A percentile compares a stretch with the other conserved stretches of the same genome.
Evolutionary conservation across 2,888 invertebrate species (phyloP).

Genomic region (Chrysina gloriosa): DNA sequence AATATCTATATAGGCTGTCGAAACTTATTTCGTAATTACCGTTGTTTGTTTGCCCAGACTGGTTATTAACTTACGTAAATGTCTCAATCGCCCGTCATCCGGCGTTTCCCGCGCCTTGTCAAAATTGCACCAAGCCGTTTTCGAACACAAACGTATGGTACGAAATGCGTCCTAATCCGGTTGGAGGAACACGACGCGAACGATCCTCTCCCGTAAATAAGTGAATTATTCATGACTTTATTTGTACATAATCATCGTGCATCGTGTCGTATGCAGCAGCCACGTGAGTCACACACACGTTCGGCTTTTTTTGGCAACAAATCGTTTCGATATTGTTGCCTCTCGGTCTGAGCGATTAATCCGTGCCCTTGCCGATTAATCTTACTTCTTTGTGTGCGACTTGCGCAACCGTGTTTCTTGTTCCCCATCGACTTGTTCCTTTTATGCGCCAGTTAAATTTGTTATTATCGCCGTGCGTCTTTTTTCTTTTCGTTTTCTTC

Average conservation of each 20-base stretch:
- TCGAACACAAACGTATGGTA: no score
- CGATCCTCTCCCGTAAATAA: background rate
- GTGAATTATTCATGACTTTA: constrained; percentile 32
- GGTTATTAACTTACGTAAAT: no score
- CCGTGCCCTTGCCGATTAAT: constrained; percentile 17
- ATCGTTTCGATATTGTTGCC: constrained; percentile 24
- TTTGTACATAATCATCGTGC: constrained; percentile 20
- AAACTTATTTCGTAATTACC: no score
- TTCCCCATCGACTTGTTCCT: constrained; percentile 1
- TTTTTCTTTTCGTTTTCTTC: background rate
- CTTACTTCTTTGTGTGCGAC: constrained; percentile 11
- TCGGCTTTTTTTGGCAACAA: constrained; percentile 26
- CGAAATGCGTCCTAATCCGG: constrained; percentile 6
- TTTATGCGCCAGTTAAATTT: constrained; percentile 24
- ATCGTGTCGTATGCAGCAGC: constrained; percentile 24
- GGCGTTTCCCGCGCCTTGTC: no score
- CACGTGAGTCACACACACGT: constrained; percentile 27
- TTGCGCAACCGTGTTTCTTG: constrained; percentile 16
- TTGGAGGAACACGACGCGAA: background rate
- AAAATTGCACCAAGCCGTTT: no score
- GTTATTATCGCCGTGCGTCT: constrained; percentile 22
- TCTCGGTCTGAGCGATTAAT: constrained; percentile 15
- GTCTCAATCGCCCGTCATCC: no score
- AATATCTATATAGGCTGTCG: no score
- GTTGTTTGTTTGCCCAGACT: no score